A percentile compares a stretch with the other conserved stretches of the same genome.
Conservation (phyloP, 92 coral and sea anemone genomes). For the Porites cylindrica region DNA sequence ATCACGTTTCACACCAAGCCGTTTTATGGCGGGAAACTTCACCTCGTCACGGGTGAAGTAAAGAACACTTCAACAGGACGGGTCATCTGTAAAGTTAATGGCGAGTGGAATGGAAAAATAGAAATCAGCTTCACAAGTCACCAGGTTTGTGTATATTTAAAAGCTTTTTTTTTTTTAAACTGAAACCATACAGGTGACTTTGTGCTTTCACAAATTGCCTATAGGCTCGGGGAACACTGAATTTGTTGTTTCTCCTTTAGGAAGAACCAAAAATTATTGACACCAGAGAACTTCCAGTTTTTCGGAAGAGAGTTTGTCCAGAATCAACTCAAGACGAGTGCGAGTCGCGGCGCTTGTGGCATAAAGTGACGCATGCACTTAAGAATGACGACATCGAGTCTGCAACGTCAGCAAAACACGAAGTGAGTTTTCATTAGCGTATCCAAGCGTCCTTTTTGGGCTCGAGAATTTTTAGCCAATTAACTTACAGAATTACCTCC, state of each 20-base stretch:
- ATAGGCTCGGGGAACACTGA: too few relatives aligned
- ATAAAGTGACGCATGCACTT: constrained; percentile 81
- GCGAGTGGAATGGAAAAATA: constrained; percentile 95
- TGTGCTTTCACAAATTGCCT: too few relatives aligned
- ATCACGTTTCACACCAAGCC: constrained; percentile 98
- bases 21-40: constrained; percentile 94
- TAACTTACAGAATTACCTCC: too few relatives aligned
- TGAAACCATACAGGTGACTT: too few relatives aligned
- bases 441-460: too few relatives aligned
- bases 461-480: too few relatives aligned
- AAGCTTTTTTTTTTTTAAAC: too few relatives aligned
- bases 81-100: constrained; percentile 94
- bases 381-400: constrained; percentile 79
- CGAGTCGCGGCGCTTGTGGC: constrained; percentile 95
- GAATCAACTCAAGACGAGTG: constrained; percentile 74
- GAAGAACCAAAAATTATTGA: constrained; percentile 78
- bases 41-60: constrained; percentile 95
- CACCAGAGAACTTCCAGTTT: constrained; percentile 74
- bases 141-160: constrained; percentile 65
- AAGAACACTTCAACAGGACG: constrained; percentile 86
- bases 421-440: constrained; percentile 44
- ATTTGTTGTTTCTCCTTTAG: constrained; percentile 23
- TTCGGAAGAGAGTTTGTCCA: constrained; percentile 87
- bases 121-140: constrained; percentile 85
- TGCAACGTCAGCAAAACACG: constrained; percentile 90